Base-by-base conservation (phyloP, 1,140 invertebrate genomes). In the Drosophila punjabiensis region DNA sequence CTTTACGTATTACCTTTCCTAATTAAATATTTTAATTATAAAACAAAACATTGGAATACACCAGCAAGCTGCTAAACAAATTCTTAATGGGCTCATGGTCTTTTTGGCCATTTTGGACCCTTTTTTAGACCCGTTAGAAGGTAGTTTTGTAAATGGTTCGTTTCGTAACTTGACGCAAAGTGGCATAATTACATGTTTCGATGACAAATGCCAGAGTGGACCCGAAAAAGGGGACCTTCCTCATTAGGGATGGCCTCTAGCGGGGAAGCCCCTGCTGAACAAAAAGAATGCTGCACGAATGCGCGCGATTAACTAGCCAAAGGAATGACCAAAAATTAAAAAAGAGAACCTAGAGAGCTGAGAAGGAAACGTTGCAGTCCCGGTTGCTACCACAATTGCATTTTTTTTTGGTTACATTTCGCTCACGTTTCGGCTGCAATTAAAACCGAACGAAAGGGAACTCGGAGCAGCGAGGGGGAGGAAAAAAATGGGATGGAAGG, bases 351-450 rank as follows among this genome's bases (percentile, higher is more conserved):
- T 16, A 53, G 41, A 50, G 35, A 60, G 43, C 39, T 60, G 53
- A 53, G 70, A 43, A 58, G 39, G 45, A 62, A 79, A 52, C 41
- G 55, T 48, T 58, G 62, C 73, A 75, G 67, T 55, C 47, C 52
- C 59, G 41, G 53, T 56, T 58, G 20, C 77, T 61, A 62, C 52
- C 71, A 64, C 87, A 91, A 91, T 91, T 91, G 88, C 87, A 91
- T 91, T 87, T 56, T 91, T 91, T 90, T 86, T 90, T 86, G 87
- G 85, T 85, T 88, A 89, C 85, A 88, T 84, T 88, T 89, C 79
- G 86, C 86, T 90, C 86, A 90, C 86, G 86, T 90, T 90, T 90
- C 55, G 82, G 82, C 86, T 87, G 87, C 87, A 91, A 91, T 90
- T 90, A 90, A 89, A 91, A 87, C 82, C 73, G 53, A 70, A 86